Conservation (phyloP, 2,888 invertebrate species). For the Ditylenchus weischeri region DNA sequence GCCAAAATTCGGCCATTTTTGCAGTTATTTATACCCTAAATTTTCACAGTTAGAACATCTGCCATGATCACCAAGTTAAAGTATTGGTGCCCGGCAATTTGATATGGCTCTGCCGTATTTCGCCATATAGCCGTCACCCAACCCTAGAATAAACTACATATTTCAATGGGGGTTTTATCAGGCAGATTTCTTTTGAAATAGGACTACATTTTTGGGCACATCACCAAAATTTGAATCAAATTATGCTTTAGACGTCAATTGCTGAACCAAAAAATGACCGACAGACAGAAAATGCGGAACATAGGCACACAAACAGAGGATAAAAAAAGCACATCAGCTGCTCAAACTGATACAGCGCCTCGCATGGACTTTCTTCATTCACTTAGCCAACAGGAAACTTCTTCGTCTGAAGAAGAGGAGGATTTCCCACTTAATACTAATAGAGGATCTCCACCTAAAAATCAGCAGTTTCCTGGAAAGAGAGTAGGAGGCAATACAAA, state of each 20-base stretch:
- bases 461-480: not conserved
- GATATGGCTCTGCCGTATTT: no score
- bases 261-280: constrained; percentile 50
- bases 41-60: no score
- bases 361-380: constrained; percentile 2
- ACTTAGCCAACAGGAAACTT: not conserved
- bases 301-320: constrained; percentile 44
- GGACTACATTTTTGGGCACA: constrained; percentile 12
- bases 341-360: constrained; percentile 30
- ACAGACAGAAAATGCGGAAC: constrained; percentile 47
- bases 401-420: constrained; percentile 7
- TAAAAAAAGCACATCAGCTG: constrained; percentile 27
- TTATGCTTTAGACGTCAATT: constrained; percentile 26
- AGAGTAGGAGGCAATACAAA: constrained; percentile 1
- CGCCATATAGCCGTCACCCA: no score
- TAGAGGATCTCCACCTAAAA: constrained; percentile 10
- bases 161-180: no score
- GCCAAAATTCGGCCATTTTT: no score
- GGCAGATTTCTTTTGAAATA: no score
- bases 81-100: no score
- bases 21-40: no score
- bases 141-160: no score
- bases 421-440: not conserved
- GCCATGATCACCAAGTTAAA: no score
- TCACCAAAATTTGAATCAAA: no score